Evolutionary conservation across 1,140 invertebrate genomes (phyloP).

Genomic region (Drosophila arizonae): DNA sequence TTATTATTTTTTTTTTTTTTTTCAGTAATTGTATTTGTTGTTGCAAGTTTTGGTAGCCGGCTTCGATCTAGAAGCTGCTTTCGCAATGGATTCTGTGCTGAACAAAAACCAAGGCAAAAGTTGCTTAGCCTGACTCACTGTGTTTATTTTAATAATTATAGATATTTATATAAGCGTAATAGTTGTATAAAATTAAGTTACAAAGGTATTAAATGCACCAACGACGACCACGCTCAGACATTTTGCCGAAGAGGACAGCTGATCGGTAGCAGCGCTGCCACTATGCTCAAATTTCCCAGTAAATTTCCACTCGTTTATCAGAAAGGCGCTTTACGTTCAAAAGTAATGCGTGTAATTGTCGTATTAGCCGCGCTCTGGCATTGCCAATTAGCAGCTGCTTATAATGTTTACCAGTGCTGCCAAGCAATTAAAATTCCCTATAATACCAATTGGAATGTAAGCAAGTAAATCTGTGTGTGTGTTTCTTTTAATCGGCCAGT

Average conservation of each 20-base stretch:
- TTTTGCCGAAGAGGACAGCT: conserved; percentile 18
- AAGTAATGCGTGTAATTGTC: no score
- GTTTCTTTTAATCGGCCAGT: no score
- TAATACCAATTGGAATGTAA: neutral
- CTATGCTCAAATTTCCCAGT: neutral
- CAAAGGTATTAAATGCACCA: conserved; percentile 1
- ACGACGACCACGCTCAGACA: conserved; percentile 16
- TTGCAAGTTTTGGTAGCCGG: conserved; percentile 19
- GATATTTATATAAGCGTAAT: neutral
- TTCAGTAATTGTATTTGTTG: conserved; percentile 11
- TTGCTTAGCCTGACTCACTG: conserved; percentile 33
- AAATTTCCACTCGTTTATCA: neutral
- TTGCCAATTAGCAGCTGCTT: neutral
- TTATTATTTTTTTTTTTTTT: neutral
- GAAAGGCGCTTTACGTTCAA: no score
- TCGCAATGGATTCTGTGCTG: conserved; percentile 47
- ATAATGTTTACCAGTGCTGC: neutral
- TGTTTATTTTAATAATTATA: neutral
- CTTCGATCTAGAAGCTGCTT: conserved; percentile 34
- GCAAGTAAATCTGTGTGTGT: no score
- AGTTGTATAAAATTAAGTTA: neutral
- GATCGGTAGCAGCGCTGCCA: neutral
- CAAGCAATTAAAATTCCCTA: neutral
- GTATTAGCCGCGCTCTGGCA: no score
- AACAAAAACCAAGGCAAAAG: conserved; percentile 65